Evolutionary conservation across 2,797 vertebrate species (phyloP), one percentile per base, ranked within the genome.

Genomic region (Pseudochaenichthys georgianus): DNA sequence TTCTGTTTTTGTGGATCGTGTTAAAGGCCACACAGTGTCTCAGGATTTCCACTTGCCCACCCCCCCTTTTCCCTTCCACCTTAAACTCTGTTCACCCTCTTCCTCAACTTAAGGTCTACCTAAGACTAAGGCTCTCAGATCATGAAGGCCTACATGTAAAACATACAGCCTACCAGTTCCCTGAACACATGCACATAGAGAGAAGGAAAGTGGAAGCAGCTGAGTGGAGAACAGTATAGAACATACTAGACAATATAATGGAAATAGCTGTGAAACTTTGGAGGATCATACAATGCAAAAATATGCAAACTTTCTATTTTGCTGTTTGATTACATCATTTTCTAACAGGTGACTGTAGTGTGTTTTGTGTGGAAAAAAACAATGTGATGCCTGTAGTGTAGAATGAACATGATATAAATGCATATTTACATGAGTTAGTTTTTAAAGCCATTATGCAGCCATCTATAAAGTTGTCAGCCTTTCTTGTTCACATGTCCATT

Each of bases 221-320:
- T 83, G 70, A 70, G 86, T 46, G 43, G 31, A 83, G 75, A 75
- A 67, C 52, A 72, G 80, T 50, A 23, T 52, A 64, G 72, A 80
- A 61, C 64, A 72, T 59, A 67, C 70, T 47, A 72, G 76, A 90
- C 64, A 55, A 87, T 77, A 73, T 57, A 61, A 84, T 76, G 73
- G 77, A 84, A 93, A 86, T 91, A 91, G 93, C 92, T 95, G 93
- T 95, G 94, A 95, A 93, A 92, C 88, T 81, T 77, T 52, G 88
- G 93, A 91, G 89, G 92, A 90, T 94, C 94, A 95, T 93, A 92
- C 83, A 89, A 94, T 94, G 94, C 93, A 94, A 95, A 95, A 95
- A 96, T 95, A 96, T 96, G 95, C 95, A 95, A 95, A 94, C 93
- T 94, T 95, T 95, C 88, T 95, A 94, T 94, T 94, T 93, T 93